Base-by-base conservation (phyloP, 2,888 invertebrate species). In the Ganaspis brasiliensis region DNA sequence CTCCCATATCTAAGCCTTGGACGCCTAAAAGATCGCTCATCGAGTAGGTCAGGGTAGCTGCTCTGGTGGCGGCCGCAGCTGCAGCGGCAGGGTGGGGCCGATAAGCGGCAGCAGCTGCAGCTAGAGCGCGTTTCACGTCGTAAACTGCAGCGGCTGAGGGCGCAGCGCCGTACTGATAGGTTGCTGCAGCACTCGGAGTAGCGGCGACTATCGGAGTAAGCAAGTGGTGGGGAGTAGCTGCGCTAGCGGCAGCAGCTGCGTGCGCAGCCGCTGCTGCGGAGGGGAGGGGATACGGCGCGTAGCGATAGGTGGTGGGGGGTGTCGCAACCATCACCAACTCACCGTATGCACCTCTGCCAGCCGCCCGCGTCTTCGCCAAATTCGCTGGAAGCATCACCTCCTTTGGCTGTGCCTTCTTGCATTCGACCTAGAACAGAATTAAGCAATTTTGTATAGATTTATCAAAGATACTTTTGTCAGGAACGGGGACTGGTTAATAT, bases 341-440 rank as follows among this genome's bases (percentile, higher is more conserved):
- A 98, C 98, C 98, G 95, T 98, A 98, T 94, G 97, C 97, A 93
- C 97, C 97, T 93, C 98, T 96, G 89, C 97, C 97, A 90, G 97
- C 97, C 92, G 97, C 97, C 92, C 98, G 95, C 93, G 97, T 98
- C 94, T 98, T 98, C 91, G 97, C 97, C 94, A 98, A 93, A 93
- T 97, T 98, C 88, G 97, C 97, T 90, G 99, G 99, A 91, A 99
- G 95, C 99, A 99, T 99, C 90, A 99, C 99, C 94, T 99, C 99
- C 94, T 99, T 99, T 84, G 99, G 99, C 94, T 99, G 99, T 91
- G 99, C 99, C 93, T 99, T 99, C 95, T 99, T 99, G 94, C 99
- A 99, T 94, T 99, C 99, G 94, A 99, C 99, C 99, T 99, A 94
- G 56, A 83, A 85, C 76, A 83, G 0, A 52, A 16, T 45, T 73